A percentile compares a stretch with the other conserved stretches of the same genome.
Evolutionary conservation across 2,888 invertebrate genomes (phyloP).

Genomic region (Oscheius sp.): DNA sequence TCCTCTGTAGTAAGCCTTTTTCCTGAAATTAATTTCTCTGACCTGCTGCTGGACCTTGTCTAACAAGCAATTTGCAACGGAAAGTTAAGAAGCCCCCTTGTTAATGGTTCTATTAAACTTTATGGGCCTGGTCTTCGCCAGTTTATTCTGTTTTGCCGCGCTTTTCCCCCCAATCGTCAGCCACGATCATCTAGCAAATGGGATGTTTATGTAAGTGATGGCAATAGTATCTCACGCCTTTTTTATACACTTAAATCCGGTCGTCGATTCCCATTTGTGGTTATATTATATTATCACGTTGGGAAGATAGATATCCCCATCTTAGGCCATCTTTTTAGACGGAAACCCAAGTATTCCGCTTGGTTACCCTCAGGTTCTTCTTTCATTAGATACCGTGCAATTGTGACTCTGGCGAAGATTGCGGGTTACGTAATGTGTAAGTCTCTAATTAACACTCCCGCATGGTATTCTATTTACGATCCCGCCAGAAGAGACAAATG

Average conservation of each 20-base stretch:
- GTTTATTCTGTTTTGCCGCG: constrained; percentile 33
- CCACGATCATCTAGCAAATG: constrained; percentile 22
- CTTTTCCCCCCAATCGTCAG: constrained; percentile 26
- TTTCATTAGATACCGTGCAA: constrained; percentile 2
- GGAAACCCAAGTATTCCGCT: neutral
- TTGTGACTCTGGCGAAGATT: constrained; percentile 6
- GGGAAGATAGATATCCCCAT: neutral
- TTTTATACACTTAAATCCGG: constrained; percentile 14
- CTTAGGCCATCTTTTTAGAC: neutral
- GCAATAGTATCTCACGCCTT: constrained; percentile 19
- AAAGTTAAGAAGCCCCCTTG: constrained; percentile 29
- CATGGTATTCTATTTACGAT: constrained; percentile 34
- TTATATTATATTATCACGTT: constrained; percentile 6
- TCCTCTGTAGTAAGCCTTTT: neutral
- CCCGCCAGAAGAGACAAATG: constrained; percentile 14
- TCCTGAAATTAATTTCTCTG: neutral
- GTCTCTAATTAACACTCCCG: constrained; percentile 26
- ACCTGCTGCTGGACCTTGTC: neutral
- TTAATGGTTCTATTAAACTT: constrained; percentile 35
- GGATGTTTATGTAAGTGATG: constrained; percentile 31
- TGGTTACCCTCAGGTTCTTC: neutral
- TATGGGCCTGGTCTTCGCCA: constrained; percentile 33
- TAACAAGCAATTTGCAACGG: neutral
- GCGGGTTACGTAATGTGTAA: constrained; percentile 15
- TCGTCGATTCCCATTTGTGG: constrained; percentile 8